These are phyloP conservation scores for Orthonychiurus folsomi DNA, from an alignment of 2,888 invertebrate genomes.

Conservation along the genomic window DNA sequence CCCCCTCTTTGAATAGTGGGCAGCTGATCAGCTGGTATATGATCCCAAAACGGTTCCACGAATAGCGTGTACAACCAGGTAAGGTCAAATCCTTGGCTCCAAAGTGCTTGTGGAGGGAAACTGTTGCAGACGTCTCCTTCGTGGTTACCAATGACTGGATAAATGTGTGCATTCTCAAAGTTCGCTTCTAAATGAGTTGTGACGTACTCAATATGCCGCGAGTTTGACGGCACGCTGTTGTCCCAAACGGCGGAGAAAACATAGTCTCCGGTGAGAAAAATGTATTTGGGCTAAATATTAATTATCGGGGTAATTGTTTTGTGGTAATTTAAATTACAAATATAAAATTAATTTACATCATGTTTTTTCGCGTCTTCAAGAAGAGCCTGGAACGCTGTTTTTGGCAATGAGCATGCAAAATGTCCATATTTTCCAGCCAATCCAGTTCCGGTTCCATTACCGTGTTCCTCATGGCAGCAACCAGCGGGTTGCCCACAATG, in stretches of 20 bases:
- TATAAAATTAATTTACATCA: not conserved
- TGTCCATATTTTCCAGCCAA: slow-evolving; percentile 92
- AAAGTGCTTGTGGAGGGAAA: slow-evolving; percentile 26
- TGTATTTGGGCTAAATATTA: slow-evolving; percentile 58
- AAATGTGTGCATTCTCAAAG: slow-evolving; percentile 55
- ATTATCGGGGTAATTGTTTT: too few species aligned
- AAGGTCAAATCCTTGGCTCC: slow-evolving; percentile 13
- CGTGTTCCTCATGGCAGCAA: not conserved
- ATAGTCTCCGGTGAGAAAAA: slow-evolving; percentile 80
- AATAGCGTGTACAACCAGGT: slow-evolving; percentile 62
- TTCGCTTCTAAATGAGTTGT: slow-evolving; percentile 49
- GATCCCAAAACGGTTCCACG: slow-evolving; percentile 52
- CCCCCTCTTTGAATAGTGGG: slow-evolving; percentile 61
- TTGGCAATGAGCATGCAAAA: slow-evolving; percentile 87
- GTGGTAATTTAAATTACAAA: too few species aligned
- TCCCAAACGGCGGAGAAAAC: slow-evolving; percentile 83
- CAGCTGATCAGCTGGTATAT: slow-evolving; percentile 43
- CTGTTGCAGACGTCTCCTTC: slow-evolving; percentile 20
- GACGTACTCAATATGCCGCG: slow-evolving; percentile 51
- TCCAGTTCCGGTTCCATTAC: slow-evolving; percentile 51
- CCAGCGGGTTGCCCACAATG: slow-evolving; percentile 58
- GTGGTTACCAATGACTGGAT: slow-evolving; percentile 70
- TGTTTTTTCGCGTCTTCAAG: slow-evolving; percentile 60
- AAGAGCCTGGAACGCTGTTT: slow-evolving; percentile 82
- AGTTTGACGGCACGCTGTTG: slow-evolving; percentile 59